phyloP scores from a whole-genome alignment of 2,888 invertebrate species.

The Uropetala carovei region DNA sequence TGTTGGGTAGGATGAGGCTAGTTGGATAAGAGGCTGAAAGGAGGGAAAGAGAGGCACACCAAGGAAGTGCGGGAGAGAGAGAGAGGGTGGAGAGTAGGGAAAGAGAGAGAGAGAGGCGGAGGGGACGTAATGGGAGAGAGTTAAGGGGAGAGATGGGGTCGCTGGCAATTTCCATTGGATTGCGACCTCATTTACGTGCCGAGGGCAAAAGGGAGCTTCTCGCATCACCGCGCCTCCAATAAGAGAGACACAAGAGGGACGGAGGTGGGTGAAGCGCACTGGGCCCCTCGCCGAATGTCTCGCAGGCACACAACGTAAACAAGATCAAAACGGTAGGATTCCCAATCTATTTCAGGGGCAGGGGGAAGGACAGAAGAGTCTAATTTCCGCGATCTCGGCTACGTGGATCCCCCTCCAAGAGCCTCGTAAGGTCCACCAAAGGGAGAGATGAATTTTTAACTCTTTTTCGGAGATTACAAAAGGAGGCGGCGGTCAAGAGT shows the following conservation, averaged over 20 bases:
- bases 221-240: slow-evolving; percentile 31
- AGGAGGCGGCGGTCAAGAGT: background rate
- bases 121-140: slow-evolving; percentile 18
- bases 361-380: background rate
- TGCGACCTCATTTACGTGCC: slow-evolving; percentile 60
- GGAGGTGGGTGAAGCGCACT: background rate
- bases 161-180: slow-evolving; percentile 55
- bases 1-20: no score
- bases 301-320: slow-evolving; percentile 48
- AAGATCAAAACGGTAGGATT: slow-evolving; percentile 50
- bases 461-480: background rate
- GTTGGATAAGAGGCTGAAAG: no score
- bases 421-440: background rate
- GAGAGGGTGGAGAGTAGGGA: background rate
- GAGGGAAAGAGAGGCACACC: background rate
- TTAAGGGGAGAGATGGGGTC: background rate
- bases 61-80: background rate
- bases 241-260: background rate
- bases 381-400: slow-evolving; percentile 37
- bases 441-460: slow-evolving; percentile 38
- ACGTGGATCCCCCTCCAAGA: background rate
- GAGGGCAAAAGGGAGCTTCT: slow-evolving; percentile 48
- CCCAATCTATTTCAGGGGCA: slow-evolving; percentile 15
- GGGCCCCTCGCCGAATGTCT: background rate
- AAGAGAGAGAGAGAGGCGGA: background rate